Evolutionary conservation across 1,140 invertebrate genomes (phyloP).

Genomic region (Psix sp.): DNA sequence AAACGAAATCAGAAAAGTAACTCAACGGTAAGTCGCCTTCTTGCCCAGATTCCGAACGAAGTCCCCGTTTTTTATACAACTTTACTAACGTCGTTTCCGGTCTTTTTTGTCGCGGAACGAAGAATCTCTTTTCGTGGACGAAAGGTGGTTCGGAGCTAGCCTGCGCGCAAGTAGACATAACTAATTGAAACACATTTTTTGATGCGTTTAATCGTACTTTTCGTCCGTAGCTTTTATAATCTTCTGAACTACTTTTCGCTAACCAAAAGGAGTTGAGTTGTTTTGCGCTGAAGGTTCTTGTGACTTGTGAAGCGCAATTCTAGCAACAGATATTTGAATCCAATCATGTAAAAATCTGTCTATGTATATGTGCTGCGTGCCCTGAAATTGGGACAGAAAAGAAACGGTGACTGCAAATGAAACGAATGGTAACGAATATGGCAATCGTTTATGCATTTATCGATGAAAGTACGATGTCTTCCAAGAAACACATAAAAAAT

Average conservation of each 20-base stretch:
- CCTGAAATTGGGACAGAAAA: conserved; percentile 53
- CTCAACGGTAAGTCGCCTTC: conserved; percentile 15
- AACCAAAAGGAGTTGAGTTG: conserved; percentile 22
- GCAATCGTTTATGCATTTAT: conserved; percentile 33
- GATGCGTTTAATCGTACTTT: conserved; percentile 32
- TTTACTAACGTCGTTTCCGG: conserved; percentile 30
- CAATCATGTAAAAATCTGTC: conserved; percentile 55
- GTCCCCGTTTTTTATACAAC: conserved; percentile 25
- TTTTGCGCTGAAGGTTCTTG: conserved; percentile 32
- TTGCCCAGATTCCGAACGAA: conserved; percentile 6
- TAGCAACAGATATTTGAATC: conserved; percentile 28
- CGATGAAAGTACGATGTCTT: conserved; percentile 36
- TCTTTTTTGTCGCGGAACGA: conserved; percentile 20
- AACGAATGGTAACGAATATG: conserved; percentile 8
- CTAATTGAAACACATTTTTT: conserved; percentile 34
- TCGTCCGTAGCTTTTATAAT: conserved; percentile 41
- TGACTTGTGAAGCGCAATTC: conserved; percentile 34
- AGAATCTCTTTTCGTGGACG: conserved; percentile 27
- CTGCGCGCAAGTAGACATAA: conserved; percentile 14
- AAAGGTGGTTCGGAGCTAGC: conserved; percentile 28
- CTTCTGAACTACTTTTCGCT: conserved; percentile 46
- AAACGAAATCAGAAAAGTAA: no score
- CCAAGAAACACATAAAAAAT: conserved; percentile 19
- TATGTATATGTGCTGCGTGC: conserved; percentile 51
- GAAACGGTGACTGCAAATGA: not conserved